Evolutionary conservation across 2,888 invertebrate species (phyloP), one percentile per base, ranked within the genome.

Genomic region (Tipula vernalis): DNA sequence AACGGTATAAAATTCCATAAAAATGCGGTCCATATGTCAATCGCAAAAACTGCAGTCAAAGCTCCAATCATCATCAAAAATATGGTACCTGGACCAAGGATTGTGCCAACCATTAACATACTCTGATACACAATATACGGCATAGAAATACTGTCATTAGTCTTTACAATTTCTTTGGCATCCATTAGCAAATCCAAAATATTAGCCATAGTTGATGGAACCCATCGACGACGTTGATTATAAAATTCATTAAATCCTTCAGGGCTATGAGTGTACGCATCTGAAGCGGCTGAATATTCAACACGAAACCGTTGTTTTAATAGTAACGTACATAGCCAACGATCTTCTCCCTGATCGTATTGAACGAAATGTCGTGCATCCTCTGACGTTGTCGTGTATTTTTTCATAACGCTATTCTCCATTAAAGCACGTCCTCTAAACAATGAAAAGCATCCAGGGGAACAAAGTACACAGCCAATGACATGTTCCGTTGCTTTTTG

Each of bases 261-360:
- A 0, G 98, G 98, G 41, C 98, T 97, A 90, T 98, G 98, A 0
- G 98, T 99, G 91, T 96, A 96, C 0, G 98, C 97, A 90, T 98
- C 98, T 0, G 98, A 97, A 0, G 98, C 98, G 0, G 98, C 98
- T 0, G 97, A 97, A 91, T 98, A 98, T 90, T 98, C 98, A 0
- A 99, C 95, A 36, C 97, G 94, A 90, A 97, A 98, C 0, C 98
- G 98, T 88, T 97, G 94, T 91, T 98, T 98, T 0, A 98, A 93
- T 0, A 99, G 92, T 86, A 98, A 92, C 0, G 98, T 98, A 90
- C 98, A 98, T 6, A 98, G 92, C 98, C 98, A 98, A 88, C 98
- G 94, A 91, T 99, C 98, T 91, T 99, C 98, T n/a, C 98, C 97
- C 92, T 98, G 97, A 94, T 98, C 98, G 90, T 97, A 98, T 90